These are phyloP conservation scores for Camelus bactrianus DNA, from an alignment of 2,113 vertebrate genomes.

Conservation along the genomic window DNA sequence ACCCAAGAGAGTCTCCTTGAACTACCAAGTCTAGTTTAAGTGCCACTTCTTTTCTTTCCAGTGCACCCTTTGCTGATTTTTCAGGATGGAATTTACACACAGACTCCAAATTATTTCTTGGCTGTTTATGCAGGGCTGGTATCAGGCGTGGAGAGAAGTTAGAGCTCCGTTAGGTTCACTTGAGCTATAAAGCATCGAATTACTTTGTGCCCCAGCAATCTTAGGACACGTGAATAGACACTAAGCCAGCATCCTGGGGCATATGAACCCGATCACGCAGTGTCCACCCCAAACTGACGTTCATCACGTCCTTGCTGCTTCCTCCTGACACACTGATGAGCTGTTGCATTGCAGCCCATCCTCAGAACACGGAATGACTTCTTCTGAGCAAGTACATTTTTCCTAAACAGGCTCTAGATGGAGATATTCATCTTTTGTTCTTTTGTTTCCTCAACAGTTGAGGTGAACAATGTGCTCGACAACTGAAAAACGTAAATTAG, in stretches of 20 bases:
- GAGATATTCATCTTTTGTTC: slow-evolving; percentile 83
- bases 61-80: neutral
- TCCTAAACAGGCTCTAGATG: slow-evolving; percentile 81
- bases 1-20: neutral
- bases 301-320: neutral
- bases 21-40: neutral
- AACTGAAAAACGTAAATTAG: slow-evolving; percentile 53
- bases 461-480: slow-evolving; percentile 39
- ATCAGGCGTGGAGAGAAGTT: neutral
- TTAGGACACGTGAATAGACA: slow-evolving; percentile 53
- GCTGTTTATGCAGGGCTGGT: neutral
- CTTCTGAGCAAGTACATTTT: slow-evolving; percentile 60
- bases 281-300: slow-evolving; percentile 34
- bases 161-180: slow-evolving; percentile 48
- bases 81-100: neutral
- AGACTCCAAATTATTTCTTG: slow-evolving; percentile 64
- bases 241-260: slow-evolving; percentile 26
- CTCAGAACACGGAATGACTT: neutral
- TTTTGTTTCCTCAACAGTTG: slow-evolving; percentile 61
- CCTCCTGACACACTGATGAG: slow-evolving; percentile 58
- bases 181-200: slow-evolving; percentile 65
- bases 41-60: neutral
- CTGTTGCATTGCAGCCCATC: neutral
- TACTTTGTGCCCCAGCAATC: neutral
- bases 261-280: neutral